phyloP scores from a whole-genome alignment of 2,888 invertebrate species.

The Electrophaes corylata region DNA sequence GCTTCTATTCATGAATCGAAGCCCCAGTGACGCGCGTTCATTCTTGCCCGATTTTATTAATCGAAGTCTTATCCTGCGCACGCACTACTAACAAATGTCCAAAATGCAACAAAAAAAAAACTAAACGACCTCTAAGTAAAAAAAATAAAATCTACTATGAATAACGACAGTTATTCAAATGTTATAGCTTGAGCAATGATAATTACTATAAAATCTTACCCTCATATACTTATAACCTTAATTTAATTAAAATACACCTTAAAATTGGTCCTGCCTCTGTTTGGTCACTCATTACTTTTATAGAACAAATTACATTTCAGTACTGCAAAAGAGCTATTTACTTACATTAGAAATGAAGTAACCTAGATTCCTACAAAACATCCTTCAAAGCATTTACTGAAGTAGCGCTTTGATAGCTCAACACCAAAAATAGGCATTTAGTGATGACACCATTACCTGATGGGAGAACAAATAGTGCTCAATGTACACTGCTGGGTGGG shows the following conservation, averaged over 20 bases:
- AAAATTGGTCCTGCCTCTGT: no score
- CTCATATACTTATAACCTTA: no score
- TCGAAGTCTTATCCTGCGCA: conserved; percentile 50
- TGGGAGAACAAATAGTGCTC: conserved; percentile 57
- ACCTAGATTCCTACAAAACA: background rate
- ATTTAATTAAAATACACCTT: no score
- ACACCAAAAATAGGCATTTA: conserved; percentile 38
- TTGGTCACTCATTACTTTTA: no score
- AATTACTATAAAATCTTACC: no score
- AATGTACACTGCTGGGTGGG: conserved; percentile 22
- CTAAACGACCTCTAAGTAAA: no score
- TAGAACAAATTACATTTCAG: no score
- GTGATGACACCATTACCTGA: conserved; percentile 54
- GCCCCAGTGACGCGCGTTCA: conserved; percentile 73
- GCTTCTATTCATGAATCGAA: conserved; percentile 85
- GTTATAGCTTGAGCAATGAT: no score
- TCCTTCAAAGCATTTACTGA: conserved; percentile 4
- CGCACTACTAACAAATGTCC: conserved; percentile 48
- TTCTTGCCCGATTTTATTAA: conserved; percentile 70
- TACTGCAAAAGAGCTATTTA: no score
- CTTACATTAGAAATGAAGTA: no score
- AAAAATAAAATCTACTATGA: no score
- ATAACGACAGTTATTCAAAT: no score
- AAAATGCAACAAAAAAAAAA: conserved; percentile 1
- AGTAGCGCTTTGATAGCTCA: conserved; percentile 3